These are phyloP conservation scores for Holothuria glaberrima DNA, from an alignment of 35 echinoderm and acorn worm genomes.

Conservation along the genomic window DNA sequence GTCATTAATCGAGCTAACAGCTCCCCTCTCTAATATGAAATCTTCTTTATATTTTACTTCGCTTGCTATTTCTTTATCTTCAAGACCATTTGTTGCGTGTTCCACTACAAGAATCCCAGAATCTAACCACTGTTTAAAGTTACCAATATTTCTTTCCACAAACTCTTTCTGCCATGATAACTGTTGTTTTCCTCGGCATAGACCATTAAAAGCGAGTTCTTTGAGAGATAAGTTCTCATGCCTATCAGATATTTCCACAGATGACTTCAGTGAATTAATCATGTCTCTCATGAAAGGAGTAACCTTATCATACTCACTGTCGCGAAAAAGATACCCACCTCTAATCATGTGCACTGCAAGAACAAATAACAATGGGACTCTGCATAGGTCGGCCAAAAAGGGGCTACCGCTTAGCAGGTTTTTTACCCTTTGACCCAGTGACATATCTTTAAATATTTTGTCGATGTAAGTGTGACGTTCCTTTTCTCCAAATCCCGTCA, in stretches of 20 bases:
- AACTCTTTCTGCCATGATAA: slow-evolving; percentile 6
- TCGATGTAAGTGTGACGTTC: slow-evolving; percentile 9
- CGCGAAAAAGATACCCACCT: not conserved
- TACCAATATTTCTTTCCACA: not conserved
- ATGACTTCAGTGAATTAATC: not conserved
- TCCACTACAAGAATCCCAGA: slow-evolving; percentile 20
- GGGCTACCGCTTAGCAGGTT: not conserved
- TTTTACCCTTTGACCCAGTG: not conserved
- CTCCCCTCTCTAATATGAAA: too few species aligned
- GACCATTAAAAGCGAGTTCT: slow-evolving; percentile 28
- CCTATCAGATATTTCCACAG: not conserved
- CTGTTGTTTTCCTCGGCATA: slow-evolving; percentile 7
- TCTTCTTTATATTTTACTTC: too few species aligned
- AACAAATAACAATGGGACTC: too few species aligned
- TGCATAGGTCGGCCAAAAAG: not conserved
- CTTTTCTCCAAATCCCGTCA: not conserved
- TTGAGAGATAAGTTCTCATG: not conserved
- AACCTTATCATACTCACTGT: not conserved
- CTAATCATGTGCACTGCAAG: not conserved
- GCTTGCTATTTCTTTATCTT: too few species aligned
- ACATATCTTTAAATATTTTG: not conserved
- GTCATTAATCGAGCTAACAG: too few species aligned
- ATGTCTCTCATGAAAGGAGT: not conserved
- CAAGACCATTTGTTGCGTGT: not conserved
- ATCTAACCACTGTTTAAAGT: not conserved